Percentiles rank a stretch among this genome's conserved stretches.
phyloP scores from a whole-genome alignment of 1,140 invertebrate genomes.

The Drosophila neocordata region DNA sequence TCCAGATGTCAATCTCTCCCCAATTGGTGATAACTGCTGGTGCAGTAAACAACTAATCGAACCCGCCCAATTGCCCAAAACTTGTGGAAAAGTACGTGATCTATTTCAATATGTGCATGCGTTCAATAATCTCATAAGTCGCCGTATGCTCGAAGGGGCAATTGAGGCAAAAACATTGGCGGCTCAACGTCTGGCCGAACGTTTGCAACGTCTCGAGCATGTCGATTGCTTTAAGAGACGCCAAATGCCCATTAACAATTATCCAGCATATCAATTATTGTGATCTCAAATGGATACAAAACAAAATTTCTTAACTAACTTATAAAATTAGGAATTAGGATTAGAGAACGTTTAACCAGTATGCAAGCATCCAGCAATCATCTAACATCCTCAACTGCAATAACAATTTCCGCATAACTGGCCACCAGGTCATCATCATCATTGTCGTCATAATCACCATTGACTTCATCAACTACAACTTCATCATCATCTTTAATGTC shows the following conservation, averaged over 20 bases:
- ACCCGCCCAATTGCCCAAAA: conserved; percentile 74
- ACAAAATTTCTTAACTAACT: not conserved
- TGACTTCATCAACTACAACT: conserved; percentile 29
- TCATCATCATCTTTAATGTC: conserved; percentile 22
- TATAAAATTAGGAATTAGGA: not conserved
- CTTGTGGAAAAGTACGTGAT: conserved; percentile 79
- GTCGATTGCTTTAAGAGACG: conserved; percentile 59
- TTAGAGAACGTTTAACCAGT: not conserved
- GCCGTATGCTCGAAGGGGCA: conserved; percentile 69
- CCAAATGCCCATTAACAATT: conserved; percentile 20
- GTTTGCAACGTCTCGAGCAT: conserved; percentile 64
- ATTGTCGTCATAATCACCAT: conserved; percentile 36
- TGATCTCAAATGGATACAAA: conserved; percentile 17
- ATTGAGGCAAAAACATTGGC: conserved; percentile 69
- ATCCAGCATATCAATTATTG: conserved; percentile 30
- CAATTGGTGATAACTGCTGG: conserved; percentile 76
- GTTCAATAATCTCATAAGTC: conserved; percentile 72
- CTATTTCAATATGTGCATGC: conserved; percentile 68
- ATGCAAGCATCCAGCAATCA: not conserved
- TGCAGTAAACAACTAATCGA: conserved; percentile 76
- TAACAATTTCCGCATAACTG: conserved; percentile 5
- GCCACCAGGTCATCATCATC: conserved; percentile 16
- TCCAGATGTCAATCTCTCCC: conserved; percentile 55
- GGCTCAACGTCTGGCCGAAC: conserved; percentile 71
- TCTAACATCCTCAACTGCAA: not conserved